Evolutionary conservation across 2,888 invertebrate genomes (phyloP), one percentile per base, ranked within the genome.

Genomic region (Dione juno): DNA sequence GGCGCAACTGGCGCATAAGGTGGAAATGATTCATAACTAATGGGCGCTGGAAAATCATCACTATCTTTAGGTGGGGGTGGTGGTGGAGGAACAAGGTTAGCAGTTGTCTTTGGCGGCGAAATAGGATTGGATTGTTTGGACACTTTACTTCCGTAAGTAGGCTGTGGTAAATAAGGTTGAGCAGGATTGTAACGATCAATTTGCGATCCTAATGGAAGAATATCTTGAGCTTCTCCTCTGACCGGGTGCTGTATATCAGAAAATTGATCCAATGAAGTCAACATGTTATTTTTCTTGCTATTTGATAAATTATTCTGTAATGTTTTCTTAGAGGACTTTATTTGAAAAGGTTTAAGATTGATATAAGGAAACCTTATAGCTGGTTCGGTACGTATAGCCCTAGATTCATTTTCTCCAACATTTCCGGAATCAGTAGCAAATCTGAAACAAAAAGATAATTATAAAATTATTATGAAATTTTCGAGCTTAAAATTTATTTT

Each of bases 151-250:
- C 88, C 88, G 70, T 89, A 90, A 19, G 77, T 79, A n/a, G 81
- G 79, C 52, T 83, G 83, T 1, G 92, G 92, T 70, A 93, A 82
- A 78, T 93, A 92, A 1, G 93, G 91, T 75, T 93, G 92, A 5
- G 93, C 93, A n/a, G 93, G 91, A 78, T 93, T 93, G 75, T 91
- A 94, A 19, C 93, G 85, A 72, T 94, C 93, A 65, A 92, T 81
- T 7, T 84, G 84, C 65, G 85, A 84, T 50, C 81, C 81, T 75
- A 79, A 75, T 19, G 80, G 74, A 21, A 76, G 79, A 2, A 84
- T 76, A 67, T 93, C 92, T 77, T 93, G 88, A 45, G 88, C 89
- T 80, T 93, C 93, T 7, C 93, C 93, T 76, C 92, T 81, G 3
- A 90, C 86, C 1, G 93, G 93, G 74, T 86, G 80, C 74, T 83